A percentile compares a stretch with the other conserved stretches of the same genome.
phyloP scores from a whole-genome alignment of 2,888 invertebrate genomes.

The Caenorhabditis panamensis region DNA sequence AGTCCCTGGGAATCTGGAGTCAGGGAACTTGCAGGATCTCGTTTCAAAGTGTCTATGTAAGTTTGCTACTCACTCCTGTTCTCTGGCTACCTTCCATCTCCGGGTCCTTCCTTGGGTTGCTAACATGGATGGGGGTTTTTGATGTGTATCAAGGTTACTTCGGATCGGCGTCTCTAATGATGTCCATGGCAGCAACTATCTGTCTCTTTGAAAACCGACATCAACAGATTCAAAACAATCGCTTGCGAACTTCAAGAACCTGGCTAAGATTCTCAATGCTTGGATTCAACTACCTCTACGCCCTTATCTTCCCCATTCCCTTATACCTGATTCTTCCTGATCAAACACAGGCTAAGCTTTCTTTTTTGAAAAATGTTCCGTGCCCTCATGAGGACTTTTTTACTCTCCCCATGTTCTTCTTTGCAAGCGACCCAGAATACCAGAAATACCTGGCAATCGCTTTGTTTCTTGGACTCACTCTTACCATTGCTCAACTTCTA shows the following conservation, averaged over 20 bases:
- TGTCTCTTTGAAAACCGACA: slow-evolving; percentile 42
- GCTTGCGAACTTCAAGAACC: not conserved
- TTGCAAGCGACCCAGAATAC: too few relatives aligned
- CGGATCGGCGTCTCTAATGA: too few relatives aligned
- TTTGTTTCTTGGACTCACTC: too few relatives aligned
- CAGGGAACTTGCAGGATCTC: not conserved
- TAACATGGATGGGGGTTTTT: slow-evolving; percentile 16
- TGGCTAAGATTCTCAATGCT: not conserved
- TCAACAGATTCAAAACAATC: slow-evolving; percentile 19
- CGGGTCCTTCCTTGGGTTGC: slow-evolving; percentile 11
- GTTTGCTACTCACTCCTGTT: slow-evolving; percentile 15
- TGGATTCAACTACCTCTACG: slow-evolving; percentile 20
- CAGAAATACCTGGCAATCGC: too few relatives aligned
- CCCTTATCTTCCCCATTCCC: slow-evolving; percentile 11
- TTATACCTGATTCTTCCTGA: not conserved
- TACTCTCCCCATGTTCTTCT: too few relatives aligned
- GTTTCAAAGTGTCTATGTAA: slow-evolving; percentile 16
- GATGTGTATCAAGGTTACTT: slow-evolving; percentile 14
- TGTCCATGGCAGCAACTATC: slow-evolving; percentile 18
- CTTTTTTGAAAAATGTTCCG: too few relatives aligned
- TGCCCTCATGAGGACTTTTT: too few relatives aligned
- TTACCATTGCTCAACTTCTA: too few relatives aligned
- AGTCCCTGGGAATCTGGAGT: not conserved
- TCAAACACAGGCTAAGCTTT: too few relatives aligned
- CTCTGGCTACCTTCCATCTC: slow-evolving; percentile 25